A percentile compares a stretch with the other conserved stretches of the same genome.
Evolutionary conservation across 2,888 invertebrate species (phyloP).

Genomic region (Hoplodrina blanda): DNA sequence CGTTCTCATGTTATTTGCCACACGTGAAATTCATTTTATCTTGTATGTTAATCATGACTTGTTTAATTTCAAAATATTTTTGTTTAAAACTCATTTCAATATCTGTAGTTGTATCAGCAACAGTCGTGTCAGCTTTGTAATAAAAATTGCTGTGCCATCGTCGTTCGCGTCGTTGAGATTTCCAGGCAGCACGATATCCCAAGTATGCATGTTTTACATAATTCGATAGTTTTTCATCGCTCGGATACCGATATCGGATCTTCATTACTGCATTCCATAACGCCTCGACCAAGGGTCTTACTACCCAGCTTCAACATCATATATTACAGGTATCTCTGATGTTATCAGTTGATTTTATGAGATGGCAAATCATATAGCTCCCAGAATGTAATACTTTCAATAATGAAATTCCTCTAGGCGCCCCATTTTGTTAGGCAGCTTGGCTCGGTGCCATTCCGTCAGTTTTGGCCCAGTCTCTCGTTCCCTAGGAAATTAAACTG

Average conservation of each 20-base stretch:
- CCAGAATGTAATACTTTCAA: slow-evolving; percentile 79
- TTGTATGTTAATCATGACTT: neutral
- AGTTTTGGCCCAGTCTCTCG: slow-evolving; percentile 72
- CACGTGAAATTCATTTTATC: neutral
- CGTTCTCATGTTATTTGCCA: slow-evolving; percentile 7
- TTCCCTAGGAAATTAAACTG: slow-evolving; percentile 67
- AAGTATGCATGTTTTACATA: slow-evolving; percentile 29
- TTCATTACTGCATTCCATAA: slow-evolving; percentile 4
- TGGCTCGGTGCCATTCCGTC: slow-evolving; percentile 82
- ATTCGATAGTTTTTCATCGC: slow-evolving; percentile 5
- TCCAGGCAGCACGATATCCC: slow-evolving; percentile 7
- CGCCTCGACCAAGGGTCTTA: neutral
- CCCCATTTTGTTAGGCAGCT: slow-evolving; percentile 76
- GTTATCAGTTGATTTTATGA: slow-evolving; percentile 50
- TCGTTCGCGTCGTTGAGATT: slow-evolving; percentile 3
- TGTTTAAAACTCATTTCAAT: slow-evolving; percentile 5
- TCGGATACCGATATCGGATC: neutral
- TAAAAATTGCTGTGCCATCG: slow-evolving; percentile 20
- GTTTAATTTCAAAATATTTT: neutral
- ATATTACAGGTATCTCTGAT: slow-evolving; percentile 56
- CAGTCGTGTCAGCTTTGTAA: neutral
- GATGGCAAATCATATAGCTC: slow-evolving; percentile 53
- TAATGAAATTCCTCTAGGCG: slow-evolving; percentile 83
- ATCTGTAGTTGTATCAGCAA: neutral
- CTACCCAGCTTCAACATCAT: slow-evolving; percentile 17